Percentiles rank a stretch among this genome's conserved stretches.
Conservation (phyloP, 2,888 invertebrate species). For the Hyposoter dolosus region DNA sequence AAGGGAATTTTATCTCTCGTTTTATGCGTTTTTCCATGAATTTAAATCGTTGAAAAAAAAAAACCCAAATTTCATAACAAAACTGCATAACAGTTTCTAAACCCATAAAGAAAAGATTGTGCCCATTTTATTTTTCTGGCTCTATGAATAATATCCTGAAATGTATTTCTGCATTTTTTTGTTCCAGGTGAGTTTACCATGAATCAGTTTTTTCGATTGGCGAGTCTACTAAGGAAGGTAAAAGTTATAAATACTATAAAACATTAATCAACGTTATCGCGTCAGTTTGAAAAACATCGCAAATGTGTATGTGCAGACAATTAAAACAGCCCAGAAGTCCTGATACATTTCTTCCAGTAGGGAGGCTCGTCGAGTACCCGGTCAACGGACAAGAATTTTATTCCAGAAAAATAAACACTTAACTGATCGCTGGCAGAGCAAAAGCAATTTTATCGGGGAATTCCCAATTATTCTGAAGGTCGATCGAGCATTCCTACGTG, state of each 20-base stretch:
- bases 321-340: not conserved
- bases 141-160: not conserved
- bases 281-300: not conserved
- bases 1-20: constrained; percentile 30
- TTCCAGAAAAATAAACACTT: not conserved
- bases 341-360: not conserved
- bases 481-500: constrained; percentile 36
- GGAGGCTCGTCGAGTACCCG: not conserved
- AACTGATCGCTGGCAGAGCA: not conserved
- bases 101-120: not conserved
- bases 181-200: not conserved
- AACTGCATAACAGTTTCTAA: not conserved
- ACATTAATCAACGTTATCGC: not conserved
- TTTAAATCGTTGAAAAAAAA: not conserved
- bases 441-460: constrained; percentile 20
- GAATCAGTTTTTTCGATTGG: not conserved
- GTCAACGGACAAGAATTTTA: constrained; percentile 18
- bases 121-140: not conserved
- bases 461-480: constrained; percentile 45
- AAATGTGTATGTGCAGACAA: not conserved
- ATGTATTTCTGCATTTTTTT: not conserved
- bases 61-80: not conserved
- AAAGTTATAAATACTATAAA: not conserved
- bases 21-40: not conserved
- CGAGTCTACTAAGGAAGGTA: not conserved